phyloP scores from a whole-genome alignment of 2,888 invertebrate genomes.

The Diarsia brunnea region DNA sequence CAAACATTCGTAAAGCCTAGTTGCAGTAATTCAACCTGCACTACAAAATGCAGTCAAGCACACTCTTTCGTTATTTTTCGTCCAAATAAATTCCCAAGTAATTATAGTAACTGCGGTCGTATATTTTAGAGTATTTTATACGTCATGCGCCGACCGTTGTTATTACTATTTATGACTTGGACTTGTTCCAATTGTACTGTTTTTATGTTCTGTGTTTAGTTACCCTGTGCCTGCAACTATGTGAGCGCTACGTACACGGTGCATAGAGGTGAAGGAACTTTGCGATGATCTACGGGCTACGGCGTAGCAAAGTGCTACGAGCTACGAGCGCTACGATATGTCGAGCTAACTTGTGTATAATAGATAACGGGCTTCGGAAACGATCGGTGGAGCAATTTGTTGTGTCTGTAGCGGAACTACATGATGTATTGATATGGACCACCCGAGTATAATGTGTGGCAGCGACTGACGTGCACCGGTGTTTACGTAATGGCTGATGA shows the following conservation, averaged over 20 bases:
- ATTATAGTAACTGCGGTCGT: constrained; percentile 31
- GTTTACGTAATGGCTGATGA: not conserved
- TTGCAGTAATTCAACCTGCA: not conserved
- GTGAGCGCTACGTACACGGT: constrained; percentile 28
- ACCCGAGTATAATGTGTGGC: not conserved
- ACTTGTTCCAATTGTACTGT: constrained; percentile 42
- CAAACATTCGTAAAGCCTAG: not conserved
- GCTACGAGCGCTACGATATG: constrained; percentile 47
- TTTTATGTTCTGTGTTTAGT: constrained; percentile 24
- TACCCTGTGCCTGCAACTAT: constrained; percentile 16
- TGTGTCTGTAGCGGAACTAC: not conserved
- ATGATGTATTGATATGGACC: constrained; percentile 5
- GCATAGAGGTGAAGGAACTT: constrained; percentile 36
- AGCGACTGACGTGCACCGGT: not conserved
- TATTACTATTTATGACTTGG: constrained; percentile 57
- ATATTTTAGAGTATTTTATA: constrained; percentile 50
- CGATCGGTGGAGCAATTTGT: constrained; percentile 27
- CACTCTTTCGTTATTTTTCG: not conserved
- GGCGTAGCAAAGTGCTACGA: constrained; percentile 54
- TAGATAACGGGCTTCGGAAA: constrained; percentile 1
- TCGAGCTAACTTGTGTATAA: not conserved
- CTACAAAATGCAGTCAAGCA: not conserved
- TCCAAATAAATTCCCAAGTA: constrained; percentile 31
- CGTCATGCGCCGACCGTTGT: constrained; percentile 49
- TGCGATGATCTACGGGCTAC: constrained; percentile 49